Evolutionary conservation across 2,888 invertebrate species (phyloP).

Genomic region (Tineola bisselliella): DNA sequence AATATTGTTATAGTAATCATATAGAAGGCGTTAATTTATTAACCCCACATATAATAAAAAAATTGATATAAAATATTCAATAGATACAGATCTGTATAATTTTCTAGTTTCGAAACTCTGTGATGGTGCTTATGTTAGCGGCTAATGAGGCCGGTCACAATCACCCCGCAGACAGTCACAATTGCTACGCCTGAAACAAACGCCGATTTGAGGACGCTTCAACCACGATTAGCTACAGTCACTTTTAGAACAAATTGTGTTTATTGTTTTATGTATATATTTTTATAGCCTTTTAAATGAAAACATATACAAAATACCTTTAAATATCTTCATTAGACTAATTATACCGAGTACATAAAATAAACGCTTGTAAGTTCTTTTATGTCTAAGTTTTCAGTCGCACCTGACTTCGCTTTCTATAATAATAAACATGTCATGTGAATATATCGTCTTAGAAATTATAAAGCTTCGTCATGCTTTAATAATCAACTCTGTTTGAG

Average conservation of each 20-base stretch:
- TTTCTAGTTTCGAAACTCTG: neutral
- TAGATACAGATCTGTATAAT: neutral
- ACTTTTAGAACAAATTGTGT: neutral
- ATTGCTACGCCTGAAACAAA: slow-evolving; percentile 5
- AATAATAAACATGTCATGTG: neutral
- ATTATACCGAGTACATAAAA: too few relatives aligned
- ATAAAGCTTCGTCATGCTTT: neutral
- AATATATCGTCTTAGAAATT: neutral
- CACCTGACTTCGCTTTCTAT: neutral
- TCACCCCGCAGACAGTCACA: slow-evolving; percentile 1
- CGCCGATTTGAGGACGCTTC: slow-evolving; percentile 3
- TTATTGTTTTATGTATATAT: neutral
- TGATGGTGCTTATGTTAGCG: neutral
- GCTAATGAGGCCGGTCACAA: slow-evolving; percentile 6
- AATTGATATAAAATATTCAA: too few relatives aligned
- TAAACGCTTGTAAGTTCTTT: neutral
- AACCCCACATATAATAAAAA: too few relatives aligned
- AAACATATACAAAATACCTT: too few relatives aligned
- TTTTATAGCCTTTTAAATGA: too few relatives aligned
- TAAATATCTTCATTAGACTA: too few relatives aligned
- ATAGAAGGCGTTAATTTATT: too few relatives aligned
- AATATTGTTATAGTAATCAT: too few relatives aligned
- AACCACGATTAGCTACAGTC: neutral
- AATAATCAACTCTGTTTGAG: slow-evolving; percentile 5
- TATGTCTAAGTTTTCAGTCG: neutral